These are phyloP conservation scores for Hippoglossus hippoglossus DNA, from an alignment of 2,797 vertebrate genomes.

Conservation along the genomic window DNA sequence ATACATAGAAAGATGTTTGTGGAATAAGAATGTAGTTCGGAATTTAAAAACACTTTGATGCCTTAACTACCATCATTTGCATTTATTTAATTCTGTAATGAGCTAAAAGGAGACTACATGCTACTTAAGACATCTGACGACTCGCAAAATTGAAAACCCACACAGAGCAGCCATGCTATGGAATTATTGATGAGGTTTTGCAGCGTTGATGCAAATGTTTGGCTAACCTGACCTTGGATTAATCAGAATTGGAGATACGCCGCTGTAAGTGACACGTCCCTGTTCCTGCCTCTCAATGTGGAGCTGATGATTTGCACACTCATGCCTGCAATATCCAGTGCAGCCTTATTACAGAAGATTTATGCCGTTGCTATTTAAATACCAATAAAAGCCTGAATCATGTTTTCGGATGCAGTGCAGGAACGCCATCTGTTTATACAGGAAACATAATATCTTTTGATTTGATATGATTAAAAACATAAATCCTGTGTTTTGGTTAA, in stretches of 20 bases:
- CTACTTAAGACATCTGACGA: constrained; percentile 60
- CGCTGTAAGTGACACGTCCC: constrained; percentile 40
- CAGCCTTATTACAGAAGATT: constrained; percentile 27
- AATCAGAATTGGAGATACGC: constrained; percentile 59
- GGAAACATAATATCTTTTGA: constrained; percentile 35
- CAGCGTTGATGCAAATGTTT: constrained; percentile 61
- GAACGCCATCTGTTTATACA: constrained; percentile 36
- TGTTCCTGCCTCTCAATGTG: constrained; percentile 30
- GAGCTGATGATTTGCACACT: constrained; percentile 48
- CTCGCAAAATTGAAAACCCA: constrained; percentile 64
- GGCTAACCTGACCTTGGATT: constrained; percentile 74
- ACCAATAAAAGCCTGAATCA: constrained; percentile 42
- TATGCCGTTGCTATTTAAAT: constrained; percentile 40
- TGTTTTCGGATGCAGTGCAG: constrained; percentile 25
- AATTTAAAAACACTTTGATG: no score
- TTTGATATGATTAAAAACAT: constrained; percentile 44
- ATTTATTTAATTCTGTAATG: constrained; percentile 64
- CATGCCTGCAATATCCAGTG: constrained; percentile 50
- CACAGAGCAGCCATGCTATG: constrained; percentile 61
- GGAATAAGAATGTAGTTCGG: no score
- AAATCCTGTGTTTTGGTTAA: constrained; percentile 25
- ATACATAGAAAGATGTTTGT: no score
- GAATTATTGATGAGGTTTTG: constrained; percentile 70
- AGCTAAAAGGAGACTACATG: constrained; percentile 45
- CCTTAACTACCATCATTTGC: constrained; percentile 44